These are phyloP conservation scores for Pitangus sulphuratus DNA, from an alignment of 2,797 vertebrate species.

Conservation along the genomic window DNA sequence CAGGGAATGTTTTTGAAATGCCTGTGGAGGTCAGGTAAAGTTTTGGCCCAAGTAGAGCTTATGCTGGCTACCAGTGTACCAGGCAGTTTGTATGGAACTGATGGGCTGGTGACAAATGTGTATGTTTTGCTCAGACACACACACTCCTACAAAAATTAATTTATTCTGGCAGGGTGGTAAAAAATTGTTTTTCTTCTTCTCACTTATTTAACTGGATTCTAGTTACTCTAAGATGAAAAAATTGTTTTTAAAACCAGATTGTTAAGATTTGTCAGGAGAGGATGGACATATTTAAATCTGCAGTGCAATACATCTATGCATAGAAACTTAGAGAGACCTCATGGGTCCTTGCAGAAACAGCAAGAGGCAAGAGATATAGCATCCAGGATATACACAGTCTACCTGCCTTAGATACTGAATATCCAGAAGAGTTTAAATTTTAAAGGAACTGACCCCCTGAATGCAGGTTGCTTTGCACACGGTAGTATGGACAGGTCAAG, in stretches of 20 bases:
- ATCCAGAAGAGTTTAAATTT: neutral
- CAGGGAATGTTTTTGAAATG: neutral
- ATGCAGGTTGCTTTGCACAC: neutral
- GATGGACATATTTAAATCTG: neutral
- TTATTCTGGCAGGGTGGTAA: neutral
- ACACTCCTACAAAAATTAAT: neutral
- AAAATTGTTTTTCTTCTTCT: neutral
- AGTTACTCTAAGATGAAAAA: constrained; percentile 3
- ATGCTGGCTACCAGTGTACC: neutral
- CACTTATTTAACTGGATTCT: neutral
- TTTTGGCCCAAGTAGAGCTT: neutral
- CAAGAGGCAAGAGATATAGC: neutral
- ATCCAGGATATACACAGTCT: neutral
- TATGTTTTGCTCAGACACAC: neutral
- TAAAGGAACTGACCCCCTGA: neutral
- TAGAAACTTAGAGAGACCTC: neutral
- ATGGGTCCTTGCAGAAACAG: neutral
- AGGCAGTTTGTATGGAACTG: neutral
- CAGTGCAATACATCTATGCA: neutral
- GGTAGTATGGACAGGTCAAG: neutral
- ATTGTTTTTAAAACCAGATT: neutral
- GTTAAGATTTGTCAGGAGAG: neutral
- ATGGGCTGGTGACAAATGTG: neutral
- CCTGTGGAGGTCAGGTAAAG: neutral
- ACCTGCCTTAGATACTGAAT: neutral